Percentiles rank a stretch among this genome's conserved stretches.
Conservation (phyloP, 2,113 vertebrate species). For the Malaclemys terrapin region DNA sequence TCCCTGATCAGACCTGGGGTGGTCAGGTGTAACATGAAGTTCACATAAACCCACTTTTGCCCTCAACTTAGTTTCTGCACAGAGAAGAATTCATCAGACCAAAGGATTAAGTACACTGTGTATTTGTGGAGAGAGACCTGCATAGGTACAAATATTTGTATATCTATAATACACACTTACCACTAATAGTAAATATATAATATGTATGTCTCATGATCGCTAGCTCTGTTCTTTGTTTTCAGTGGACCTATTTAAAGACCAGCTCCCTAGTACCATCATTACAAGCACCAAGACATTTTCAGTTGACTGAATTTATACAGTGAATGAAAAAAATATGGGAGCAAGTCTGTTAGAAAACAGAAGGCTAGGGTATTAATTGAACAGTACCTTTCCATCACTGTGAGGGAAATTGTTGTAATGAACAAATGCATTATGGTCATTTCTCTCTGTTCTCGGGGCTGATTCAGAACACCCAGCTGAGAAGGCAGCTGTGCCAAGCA, state of each 20-base stretch:
- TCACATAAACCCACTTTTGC: neutral
- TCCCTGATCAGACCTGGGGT: neutral
- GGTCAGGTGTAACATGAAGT: neutral
- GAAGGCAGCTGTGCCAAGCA: constrained; percentile 74
- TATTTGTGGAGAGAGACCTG: neutral
- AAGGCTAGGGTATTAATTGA: constrained; percentile 43
- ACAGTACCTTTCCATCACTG: constrained; percentile 41
- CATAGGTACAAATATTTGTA: neutral
- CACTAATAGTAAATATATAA: neutral
- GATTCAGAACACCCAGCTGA: constrained; percentile 74
- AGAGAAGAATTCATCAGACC: neutral
- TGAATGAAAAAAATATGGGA: constrained; percentile 7
- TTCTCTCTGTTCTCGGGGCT: constrained; percentile 59
- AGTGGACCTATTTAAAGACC: neutral
- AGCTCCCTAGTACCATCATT: neutral
- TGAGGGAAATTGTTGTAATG: constrained; percentile 35
- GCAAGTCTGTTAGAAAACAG: neutral
- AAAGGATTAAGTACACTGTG: neutral
- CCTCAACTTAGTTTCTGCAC: neutral
- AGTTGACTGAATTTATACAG: neutral
- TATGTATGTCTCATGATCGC: neutral
- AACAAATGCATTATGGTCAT: constrained; percentile 55
- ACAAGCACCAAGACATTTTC: neutral
- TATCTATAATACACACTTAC: neutral
- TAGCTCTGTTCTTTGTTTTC: neutral